phyloP scores from a whole-genome alignment of 1,140 invertebrate species.

The Bombus pascuorum region DNA sequence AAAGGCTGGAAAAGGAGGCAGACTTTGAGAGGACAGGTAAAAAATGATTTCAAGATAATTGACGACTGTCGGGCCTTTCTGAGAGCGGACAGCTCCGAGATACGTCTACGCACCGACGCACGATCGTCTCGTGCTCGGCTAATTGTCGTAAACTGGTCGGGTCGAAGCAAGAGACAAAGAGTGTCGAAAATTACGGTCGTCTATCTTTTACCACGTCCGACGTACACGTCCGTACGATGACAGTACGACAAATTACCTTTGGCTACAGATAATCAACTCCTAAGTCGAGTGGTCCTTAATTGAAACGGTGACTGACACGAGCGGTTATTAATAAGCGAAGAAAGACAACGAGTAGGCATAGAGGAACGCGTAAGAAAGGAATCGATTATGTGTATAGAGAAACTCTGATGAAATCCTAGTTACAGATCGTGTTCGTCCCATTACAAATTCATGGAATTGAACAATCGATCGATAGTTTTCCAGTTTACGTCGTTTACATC shows the following conservation, averaged over 20 bases:
- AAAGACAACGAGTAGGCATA: neutral
- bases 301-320: constrained; percentile 58
- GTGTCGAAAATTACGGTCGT: constrained; percentile 48
- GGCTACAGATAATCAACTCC: constrained; percentile 30
- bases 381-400: constrained; percentile 10
- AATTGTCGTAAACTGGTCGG: constrained; percentile 59
- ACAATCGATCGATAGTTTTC: too few species aligned
- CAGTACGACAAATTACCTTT: constrained; percentile 57
- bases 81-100: neutral
- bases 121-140: constrained; percentile 40
- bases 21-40: constrained; percentile 37
- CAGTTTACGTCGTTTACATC: too few species aligned
- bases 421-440: neutral
- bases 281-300: constrained; percentile 29
- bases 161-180: constrained; percentile 49
- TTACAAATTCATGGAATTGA: neutral
- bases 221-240: constrained; percentile 32
- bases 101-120: constrained; percentile 16
- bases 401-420: neutral
- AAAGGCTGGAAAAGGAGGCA: constrained; percentile 11
- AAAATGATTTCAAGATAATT: constrained; percentile 60
- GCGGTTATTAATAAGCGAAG: constrained; percentile 43
- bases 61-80: constrained; percentile 52
- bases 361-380: neutral
- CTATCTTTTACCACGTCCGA: constrained; percentile 9